Base-by-base conservation (phyloP, 2,888 invertebrate species). In the Himalopsyche anomala region DNA sequence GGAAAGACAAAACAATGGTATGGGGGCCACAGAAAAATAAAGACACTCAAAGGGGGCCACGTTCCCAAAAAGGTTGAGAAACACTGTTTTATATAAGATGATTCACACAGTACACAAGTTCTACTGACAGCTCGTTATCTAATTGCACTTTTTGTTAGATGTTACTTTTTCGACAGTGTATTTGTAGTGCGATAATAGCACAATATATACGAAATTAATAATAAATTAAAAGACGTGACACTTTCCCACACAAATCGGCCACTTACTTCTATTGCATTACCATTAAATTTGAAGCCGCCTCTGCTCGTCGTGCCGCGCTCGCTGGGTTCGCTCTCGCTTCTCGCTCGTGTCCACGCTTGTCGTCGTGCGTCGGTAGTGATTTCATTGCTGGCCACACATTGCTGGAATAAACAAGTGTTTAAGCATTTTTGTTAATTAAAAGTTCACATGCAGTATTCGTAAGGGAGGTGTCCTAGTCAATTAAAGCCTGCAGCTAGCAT, bases 221-320 rank as follows among this genome's bases (percentile, higher is more conserved):
- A 62, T 62, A 62, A 62, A 62, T 62, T 62, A 62, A 62, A 62
- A 62, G 62, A 62, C 62, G 19, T 62, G 62, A 62, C 62, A 62
- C 62, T 62, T 62, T 62, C 62, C 62, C 62, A 62, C 62, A 62
- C 62, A 62, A 62, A 62, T 62, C 62, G 62, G 62, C 62, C 62
- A 62, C 62, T 62, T 62, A 62, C 62, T 62, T 19, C 62, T 62
- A 62, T 62, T 62, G 19, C 62, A 62, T 62, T 62, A 62, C 62
- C 62, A 62, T 62, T 62, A 62, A 62, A 62, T 62, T 62, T 28
- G 62, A 62, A 9, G 62, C 62, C 62, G 62, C 62, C 62, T 62
- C 28, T 28, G 62, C 51, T 12, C 62, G 19, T 62, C 62, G 62
- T 62, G 62, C 62, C n/a, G 56, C 56, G 56, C 17, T 56, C 56